These are phyloP conservation scores for Paracanthobrama guichenoti DNA, from an alignment of 2,113 vertebrate species.

Conservation along the genomic window DNA sequence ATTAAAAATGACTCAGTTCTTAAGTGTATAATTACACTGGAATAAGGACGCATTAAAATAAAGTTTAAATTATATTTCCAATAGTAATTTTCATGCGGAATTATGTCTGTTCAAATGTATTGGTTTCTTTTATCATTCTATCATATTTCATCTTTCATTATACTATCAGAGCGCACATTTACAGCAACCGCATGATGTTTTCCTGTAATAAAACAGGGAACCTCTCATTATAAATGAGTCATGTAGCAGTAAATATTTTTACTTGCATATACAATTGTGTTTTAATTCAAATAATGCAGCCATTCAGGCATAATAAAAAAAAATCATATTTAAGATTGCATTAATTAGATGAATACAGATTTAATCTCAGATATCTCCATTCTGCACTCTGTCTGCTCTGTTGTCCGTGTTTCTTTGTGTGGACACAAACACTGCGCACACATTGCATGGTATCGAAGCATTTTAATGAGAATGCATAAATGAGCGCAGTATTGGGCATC, in stretches of 20 bases:
- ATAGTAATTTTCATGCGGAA: no score
- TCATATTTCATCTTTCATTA: no score
- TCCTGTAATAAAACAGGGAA: neutral
- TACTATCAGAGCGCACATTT: no score
- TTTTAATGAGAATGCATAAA: neutral
- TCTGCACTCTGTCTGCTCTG: neutral
- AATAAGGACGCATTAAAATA: no score
- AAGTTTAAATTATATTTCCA: no score
- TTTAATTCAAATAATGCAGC: neutral
- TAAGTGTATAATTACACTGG: no score
- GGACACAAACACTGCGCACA: neutral
- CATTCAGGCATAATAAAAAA: neutral
- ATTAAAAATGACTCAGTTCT: no score
- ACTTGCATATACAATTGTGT: no score
- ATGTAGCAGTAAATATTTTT: neutral
- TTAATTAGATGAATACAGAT: neutral
- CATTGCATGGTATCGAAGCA: neutral
- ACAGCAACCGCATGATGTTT: neutral
- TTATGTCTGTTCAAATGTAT: no score
- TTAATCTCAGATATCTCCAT: neutral
- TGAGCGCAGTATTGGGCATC: neutral
- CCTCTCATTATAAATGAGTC: neutral
- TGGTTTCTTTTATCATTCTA: no score
- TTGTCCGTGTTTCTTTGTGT: neutral
- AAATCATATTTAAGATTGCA: neutral